phyloP scores from a whole-genome alignment of 1,140 invertebrate species.

The Drosophila sucinea region DNA sequence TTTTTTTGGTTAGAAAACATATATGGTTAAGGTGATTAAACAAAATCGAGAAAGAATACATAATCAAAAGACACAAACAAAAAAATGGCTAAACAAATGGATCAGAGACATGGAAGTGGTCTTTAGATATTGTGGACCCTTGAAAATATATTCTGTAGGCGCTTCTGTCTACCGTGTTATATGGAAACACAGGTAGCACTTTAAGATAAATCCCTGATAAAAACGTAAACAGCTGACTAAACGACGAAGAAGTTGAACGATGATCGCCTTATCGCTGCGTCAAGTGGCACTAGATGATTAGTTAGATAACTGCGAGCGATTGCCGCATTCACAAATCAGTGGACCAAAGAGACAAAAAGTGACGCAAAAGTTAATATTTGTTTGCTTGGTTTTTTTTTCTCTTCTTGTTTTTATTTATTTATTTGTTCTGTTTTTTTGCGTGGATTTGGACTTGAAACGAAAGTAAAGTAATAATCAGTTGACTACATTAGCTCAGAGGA shows the following conservation, averaged over 20 bases:
- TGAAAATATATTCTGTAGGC: not conserved
- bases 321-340: conserved; percentile 57
- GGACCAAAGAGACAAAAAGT: conserved; percentile 24
- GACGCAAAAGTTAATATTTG: conserved; percentile 48
- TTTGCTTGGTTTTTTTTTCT: not conserved
- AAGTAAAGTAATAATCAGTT: conserved; percentile 21
- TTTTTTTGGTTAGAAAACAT: not conserved
- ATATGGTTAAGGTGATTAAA: not conserved
- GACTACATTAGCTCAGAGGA: not conserved
- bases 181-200: conserved; percentile 48
- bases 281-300: conserved; percentile 61
- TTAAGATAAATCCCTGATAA: conserved; percentile 57
- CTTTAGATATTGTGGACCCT: not conserved
- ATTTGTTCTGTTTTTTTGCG: conserved; percentile 11
- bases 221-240: conserved; percentile 22
- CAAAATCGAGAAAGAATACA: not conserved
- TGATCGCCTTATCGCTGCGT: conserved; percentile 67
- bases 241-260: conserved; percentile 29
- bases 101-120: not conserved
- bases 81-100: not conserved
- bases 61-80: not conserved
- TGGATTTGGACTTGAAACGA: conserved; percentile 17
- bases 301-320: conserved; percentile 65
- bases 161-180: not conserved
- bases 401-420: conserved; percentile 1